These are phyloP conservation scores for Embidobia sp. DNA, from an alignment of 2,888 invertebrate species.

Conservation along the genomic window DNA sequence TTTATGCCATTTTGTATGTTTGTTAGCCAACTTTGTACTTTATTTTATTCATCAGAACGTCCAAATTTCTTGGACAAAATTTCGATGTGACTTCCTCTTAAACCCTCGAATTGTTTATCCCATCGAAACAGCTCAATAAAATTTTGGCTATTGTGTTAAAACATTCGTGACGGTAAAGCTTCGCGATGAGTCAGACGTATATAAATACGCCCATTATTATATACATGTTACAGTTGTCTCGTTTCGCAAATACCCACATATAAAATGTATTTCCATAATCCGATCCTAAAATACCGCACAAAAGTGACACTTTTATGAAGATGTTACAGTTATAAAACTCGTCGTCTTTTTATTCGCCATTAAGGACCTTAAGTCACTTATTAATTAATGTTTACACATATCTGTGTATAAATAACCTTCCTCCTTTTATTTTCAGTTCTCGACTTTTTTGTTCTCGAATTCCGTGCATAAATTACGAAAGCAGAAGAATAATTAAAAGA, in stretches of 20 bases:
- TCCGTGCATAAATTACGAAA: no score
- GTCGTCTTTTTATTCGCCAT: conserved; percentile 45
- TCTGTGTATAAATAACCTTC: no score
- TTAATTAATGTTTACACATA: conserved; percentile 57
- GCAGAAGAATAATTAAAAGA: no score
- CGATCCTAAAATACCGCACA: conserved; percentile 58
- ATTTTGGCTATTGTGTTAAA: background rate
- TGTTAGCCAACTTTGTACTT: no score
- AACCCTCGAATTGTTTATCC: no score
- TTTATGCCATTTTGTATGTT: no score
- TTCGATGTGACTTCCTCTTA: no score
- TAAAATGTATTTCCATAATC: conserved; percentile 59
- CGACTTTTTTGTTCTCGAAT: background rate
- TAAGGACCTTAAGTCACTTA: conserved; percentile 25
- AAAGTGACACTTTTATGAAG: conserved; percentile 60
- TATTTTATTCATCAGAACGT: no score
- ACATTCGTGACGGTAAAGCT: background rate
- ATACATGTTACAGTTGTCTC: conserved; percentile 49
- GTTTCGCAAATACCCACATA: conserved; percentile 35
- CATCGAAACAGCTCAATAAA: background rate
- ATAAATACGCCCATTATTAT: conserved; percentile 41
- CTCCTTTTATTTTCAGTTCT: no score
- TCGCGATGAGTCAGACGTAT: conserved; percentile 39
- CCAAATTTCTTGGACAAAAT: no score
- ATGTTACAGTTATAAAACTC: conserved; percentile 53